Conservation (phyloP, 2,113 vertebrate species). For the Coryphaenoides rupestris region DNA sequence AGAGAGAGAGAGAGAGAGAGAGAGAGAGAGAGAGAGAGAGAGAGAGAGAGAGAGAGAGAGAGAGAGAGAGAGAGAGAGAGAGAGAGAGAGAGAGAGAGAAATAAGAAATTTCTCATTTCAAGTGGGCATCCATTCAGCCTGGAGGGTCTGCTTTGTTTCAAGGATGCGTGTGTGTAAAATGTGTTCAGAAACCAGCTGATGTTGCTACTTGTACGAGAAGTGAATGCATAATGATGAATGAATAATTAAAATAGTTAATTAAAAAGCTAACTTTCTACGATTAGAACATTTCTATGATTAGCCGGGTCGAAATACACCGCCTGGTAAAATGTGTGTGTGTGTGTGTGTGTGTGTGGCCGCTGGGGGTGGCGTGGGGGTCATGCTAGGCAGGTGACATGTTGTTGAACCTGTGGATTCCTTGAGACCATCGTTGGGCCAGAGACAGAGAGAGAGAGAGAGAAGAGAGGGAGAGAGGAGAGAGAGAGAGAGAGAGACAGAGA, state of each 20-base stretch:
- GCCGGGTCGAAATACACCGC: no score
- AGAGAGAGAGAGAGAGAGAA: not conserved
- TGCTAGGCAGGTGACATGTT: conserved; percentile 17
- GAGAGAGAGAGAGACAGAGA: conserved; percentile 57
- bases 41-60: not conserved
- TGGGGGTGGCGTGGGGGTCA: no score
- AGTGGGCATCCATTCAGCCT: no score
- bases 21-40: no score
- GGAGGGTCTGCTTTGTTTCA: no score
- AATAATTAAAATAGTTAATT: not conserved
- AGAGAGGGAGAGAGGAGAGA: conserved; percentile 55
- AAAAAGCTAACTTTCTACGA: not conserved
- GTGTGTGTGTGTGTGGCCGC: conserved; percentile 1
- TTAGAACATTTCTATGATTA: no score
- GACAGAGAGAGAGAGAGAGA: conserved; percentile 44
- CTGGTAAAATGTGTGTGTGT: not conserved
- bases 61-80: not conserved
- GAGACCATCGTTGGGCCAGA: conserved; percentile 60
- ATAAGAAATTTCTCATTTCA: not conserved
- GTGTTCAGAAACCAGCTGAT: no score
- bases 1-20: not conserved
- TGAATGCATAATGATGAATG: not conserved
- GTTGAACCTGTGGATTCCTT: conserved; percentile 35
- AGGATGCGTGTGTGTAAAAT: no score
- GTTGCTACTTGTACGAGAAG: no score